Evolutionary conservation across 2,888 invertebrate species (phyloP), one percentile per base, ranked within the genome.

Genomic region (Scrobipalpa costella): DNA sequence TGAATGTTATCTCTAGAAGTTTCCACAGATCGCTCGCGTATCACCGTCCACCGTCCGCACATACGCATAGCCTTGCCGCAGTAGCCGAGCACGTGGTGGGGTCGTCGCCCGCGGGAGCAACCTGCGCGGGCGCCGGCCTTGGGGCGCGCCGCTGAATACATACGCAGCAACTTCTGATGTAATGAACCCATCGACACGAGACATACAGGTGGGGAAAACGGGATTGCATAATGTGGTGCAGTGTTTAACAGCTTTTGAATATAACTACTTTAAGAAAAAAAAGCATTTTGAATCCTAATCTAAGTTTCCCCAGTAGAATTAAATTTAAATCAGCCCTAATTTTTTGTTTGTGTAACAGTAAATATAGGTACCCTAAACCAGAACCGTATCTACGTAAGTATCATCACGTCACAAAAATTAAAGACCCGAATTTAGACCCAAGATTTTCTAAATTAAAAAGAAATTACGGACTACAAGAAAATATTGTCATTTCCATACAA

Each of bases 101-200:
- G 78, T 70, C 74, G 73, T 65, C 69, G 76, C 36, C 67, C 73
- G 57, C 63, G 64, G 66, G 66, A 63, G 19, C 66, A 68, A 65
- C 65, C 66, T 64, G 66, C 71, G 72, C 68, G 65, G 63, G 62
- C 64, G 67, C 65, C 65, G 77, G 71, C 78, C 79, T 78, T 79
- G 77, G 66, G 70, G 70, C 66, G 61, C 66, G 63, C 65, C 62
- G 62, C 50, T 61, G 63, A 62, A 64, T 65, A 63, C 60, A 0
- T 17, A 11, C n/a, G n/a, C n/a, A n/a, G n/a, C n/a, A n/a, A n/a
- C n/a, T n/a, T n/a, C 21, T 27, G 27, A 27, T 7, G n/a, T 52
- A 52, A 21, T 47, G 47, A 7, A 6, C 6, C 7, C 47, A 19
- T 13, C 50, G 7, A 19, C 50, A 49, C 44, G 44, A n/a, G n/a